phyloP scores from a whole-genome alignment of 2,113 vertebrate species.

The Takifugu bimaculatus region DNA sequence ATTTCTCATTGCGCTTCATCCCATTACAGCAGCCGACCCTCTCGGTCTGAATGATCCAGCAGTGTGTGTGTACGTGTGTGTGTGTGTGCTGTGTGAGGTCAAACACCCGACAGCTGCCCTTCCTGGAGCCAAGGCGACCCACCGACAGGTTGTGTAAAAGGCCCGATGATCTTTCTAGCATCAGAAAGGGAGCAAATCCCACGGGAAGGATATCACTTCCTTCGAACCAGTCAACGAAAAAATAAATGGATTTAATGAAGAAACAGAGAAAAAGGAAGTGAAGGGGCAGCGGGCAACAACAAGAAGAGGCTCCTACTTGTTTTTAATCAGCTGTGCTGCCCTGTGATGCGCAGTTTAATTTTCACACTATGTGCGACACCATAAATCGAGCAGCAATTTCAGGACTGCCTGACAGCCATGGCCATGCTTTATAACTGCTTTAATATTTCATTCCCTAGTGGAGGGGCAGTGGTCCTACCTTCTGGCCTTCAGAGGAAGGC shows the following conservation, averaged over 20 bases:
- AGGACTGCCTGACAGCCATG: constrained; percentile 36
- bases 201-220: constrained; percentile 21
- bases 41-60: too few species aligned
- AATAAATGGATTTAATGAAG: constrained; percentile 14
- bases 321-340: constrained; percentile 31
- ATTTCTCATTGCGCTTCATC: constrained; percentile 60
- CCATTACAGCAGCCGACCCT: constrained; percentile 55
- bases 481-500: constrained; percentile 45
- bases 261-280: constrained; percentile 11
- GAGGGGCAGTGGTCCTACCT: constrained; percentile 32
- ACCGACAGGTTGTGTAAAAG: background rate
- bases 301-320: constrained; percentile 9
- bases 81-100: too few species aligned
- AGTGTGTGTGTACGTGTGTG: too few species aligned
- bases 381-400: constrained; percentile 27
- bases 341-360: constrained; percentile 25
- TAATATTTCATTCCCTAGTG: constrained; percentile 54
- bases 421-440: constrained; percentile 49
- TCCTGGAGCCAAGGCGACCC: too few species aligned
- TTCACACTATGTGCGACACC: constrained; percentile 16
- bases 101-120: constrained; percentile 32
- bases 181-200: constrained; percentile 24
- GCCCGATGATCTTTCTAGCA: constrained; percentile 12
- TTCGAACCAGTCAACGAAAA: constrained; percentile 15
- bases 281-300: constrained; percentile 7